A percentile compares a stretch with the other conserved stretches of the same genome.
Evolutionary conservation across 2,797 vertebrate genomes (phyloP).

Genomic region (Falco novaeseelandiae): DNA sequence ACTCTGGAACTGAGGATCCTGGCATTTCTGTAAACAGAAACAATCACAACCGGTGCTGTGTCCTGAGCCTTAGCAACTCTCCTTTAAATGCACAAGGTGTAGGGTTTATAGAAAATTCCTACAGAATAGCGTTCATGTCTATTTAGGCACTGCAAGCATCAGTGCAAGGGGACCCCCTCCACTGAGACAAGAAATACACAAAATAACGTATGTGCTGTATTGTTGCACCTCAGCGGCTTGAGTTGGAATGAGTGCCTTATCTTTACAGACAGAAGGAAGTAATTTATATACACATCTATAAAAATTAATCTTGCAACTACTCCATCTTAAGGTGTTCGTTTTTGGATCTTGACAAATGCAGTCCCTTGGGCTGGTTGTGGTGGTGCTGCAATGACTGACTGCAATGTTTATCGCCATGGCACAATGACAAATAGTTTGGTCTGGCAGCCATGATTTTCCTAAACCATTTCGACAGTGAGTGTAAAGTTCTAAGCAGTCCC

Average conservation of each 20-base stretch:
- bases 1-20: neutral
- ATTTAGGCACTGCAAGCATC: neutral
- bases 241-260: neutral
- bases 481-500: neutral
- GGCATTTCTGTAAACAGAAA: neutral
- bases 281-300: neutral
- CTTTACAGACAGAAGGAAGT: neutral
- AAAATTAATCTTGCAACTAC: neutral
- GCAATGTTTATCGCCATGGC: neutral
- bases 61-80: neutral
- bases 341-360: neutral
- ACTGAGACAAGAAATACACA: neutral
- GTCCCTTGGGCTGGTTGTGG: neutral
- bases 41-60: neutral
- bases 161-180: neutral
- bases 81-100: neutral
- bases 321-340: neutral
- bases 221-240: neutral
- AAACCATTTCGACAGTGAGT: neutral
- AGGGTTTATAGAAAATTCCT: neutral
- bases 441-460: neutral
- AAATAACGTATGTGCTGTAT: neutral
- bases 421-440: neutral
- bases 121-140: neutral
- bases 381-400: neutral